Evolutionary conservation across 2,113 vertebrate species (phyloP), one percentile per base, ranked within the genome.

Genomic region (Ailurus styani): DNA sequence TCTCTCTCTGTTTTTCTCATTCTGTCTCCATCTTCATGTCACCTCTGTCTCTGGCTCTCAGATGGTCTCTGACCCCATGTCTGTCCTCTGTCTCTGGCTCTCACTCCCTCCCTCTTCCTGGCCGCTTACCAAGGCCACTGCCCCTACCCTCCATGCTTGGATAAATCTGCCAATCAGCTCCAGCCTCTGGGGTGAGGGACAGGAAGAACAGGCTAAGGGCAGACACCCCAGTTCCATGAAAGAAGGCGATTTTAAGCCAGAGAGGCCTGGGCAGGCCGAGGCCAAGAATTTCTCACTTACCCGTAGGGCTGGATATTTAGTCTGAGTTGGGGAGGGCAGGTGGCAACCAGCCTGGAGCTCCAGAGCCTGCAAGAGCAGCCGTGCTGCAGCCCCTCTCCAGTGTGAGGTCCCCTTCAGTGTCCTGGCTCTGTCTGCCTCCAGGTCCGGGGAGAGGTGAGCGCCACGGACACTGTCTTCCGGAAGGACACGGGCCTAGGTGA

Each of bases 251-350:
- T 95, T 92, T 60, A 91, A 97, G 97, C 97, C 97, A 97, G 90
- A 97, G 95, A 96, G 75, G 95, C 90, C 96, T 45, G 81, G 93
- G 64, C 55, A 40, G 89, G 55, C 90, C 11, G 90, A 95, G 95
- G 97, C 97, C 98, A 98, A 97, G 97, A 98, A 98, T 97, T 96
- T 95, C 97, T 97, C 98, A 97, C 97, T 97, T 95, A 95, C 95
- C 97, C 75, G 7, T 75, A 96, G 96, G 94, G 75, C 90, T 98
- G 87, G 96, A 96, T 97, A 97, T 98, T 98, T 98, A 98, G 97
- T 98, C 95, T 97, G 96, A 72, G 96, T 37, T 96, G 93, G 96
- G 95, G 84, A 96, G 90, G 93, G 97, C 92, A 97, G 94, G 97
- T 97, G 97, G 97, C 98, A 97, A 75, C 72, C 70, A 92, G 96